These are phyloP conservation scores for Ostrea edulis DNA, from an alignment of 1,140 invertebrate species.

Conservation along the genomic window DNA sequence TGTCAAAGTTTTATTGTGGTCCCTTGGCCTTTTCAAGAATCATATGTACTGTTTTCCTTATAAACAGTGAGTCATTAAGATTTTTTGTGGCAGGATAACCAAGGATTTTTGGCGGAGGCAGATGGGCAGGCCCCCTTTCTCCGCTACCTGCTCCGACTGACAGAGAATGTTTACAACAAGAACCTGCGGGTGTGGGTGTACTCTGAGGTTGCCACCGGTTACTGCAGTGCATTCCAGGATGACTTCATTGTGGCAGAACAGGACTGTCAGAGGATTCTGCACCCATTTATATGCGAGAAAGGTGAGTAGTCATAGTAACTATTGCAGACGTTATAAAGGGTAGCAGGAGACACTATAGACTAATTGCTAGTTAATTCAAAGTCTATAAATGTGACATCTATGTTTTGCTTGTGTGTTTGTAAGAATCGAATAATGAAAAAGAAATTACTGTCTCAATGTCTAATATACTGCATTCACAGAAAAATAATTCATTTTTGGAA, in stretches of 20 bases:
- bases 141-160: constrained; percentile 64
- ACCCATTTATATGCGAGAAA: constrained; percentile 76
- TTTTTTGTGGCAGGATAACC: constrained; percentile 62
- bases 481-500: too few species aligned
- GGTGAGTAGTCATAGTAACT: constrained; percentile 56
- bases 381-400: too few species aligned
- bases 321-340: neutral
- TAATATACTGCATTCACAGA: too few species aligned
- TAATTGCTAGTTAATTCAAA: too few species aligned
- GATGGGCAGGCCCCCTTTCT: constrained; percentile 67
- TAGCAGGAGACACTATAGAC: neutral
- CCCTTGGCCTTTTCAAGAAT: neutral
- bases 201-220: constrained; percentile 63
- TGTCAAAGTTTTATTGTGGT: too few species aligned
- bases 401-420: too few species aligned
- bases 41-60: neutral
- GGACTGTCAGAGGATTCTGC: constrained; percentile 69
- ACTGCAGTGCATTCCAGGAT: constrained; percentile 69
- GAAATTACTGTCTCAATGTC: too few species aligned
- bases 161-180: constrained; percentile 61
- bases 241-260: constrained; percentile 67
- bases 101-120: constrained; percentile 70
- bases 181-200: constrained; percentile 72
- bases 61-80: neutral
- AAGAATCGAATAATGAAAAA: too few species aligned